Percentiles rank a stretch among this genome's conserved stretches.
These are phyloP conservation scores for Natator depressus DNA, from an alignment of 2,113 vertebrate species.

Conservation along the genomic window DNA sequence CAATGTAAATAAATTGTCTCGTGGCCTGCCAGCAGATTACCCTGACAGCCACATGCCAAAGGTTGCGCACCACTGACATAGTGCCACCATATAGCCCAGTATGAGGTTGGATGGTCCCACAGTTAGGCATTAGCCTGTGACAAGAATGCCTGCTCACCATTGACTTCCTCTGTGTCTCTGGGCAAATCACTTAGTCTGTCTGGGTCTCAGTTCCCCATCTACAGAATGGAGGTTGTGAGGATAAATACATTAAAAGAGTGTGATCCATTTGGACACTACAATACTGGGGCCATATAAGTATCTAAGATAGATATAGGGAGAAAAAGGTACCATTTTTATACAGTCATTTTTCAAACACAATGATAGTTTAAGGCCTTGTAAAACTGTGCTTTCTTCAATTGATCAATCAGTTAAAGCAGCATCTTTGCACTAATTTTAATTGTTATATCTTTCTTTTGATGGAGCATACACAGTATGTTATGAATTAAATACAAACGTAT, in stretches of 20 bases:
- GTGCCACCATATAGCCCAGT: background rate
- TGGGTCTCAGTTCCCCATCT: background rate
- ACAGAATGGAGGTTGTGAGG: background rate
- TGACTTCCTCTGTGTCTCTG: background rate
- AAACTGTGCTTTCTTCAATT: background rate
- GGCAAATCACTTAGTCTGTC: background rate
- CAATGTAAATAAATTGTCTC: no score
- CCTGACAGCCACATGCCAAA: no score
- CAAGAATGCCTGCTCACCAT: background rate
- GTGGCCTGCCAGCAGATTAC: no score
- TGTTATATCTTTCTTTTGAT: background rate
- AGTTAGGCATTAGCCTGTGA: background rate
- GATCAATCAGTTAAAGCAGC: background rate
- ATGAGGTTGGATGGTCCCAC: background rate
- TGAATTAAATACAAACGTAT: background rate
- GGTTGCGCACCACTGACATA: no score
- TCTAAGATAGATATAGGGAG: fast-evolving
- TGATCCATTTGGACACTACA: fast-evolving
- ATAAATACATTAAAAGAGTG: background rate
- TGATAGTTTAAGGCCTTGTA: background rate
- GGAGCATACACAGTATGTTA: background rate
- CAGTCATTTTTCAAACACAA: background rate
- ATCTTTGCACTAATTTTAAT: background rate
- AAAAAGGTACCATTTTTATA: background rate
- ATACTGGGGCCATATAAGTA: background rate